phyloP scores from a whole-genome alignment of 2,797 vertebrate genomes.

The Mustela erminea region DNA sequence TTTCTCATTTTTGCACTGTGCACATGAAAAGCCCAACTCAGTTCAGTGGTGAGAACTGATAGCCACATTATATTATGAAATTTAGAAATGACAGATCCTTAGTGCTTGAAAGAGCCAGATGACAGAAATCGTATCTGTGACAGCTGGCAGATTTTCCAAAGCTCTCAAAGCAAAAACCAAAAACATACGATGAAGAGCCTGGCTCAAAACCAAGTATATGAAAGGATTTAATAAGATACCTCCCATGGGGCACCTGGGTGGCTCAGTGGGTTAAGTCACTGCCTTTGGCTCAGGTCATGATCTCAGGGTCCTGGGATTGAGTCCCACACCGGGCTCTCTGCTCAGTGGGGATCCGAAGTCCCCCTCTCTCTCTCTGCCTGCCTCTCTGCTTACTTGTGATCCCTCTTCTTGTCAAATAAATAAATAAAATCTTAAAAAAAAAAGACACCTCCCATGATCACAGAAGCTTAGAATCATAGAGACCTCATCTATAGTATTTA shows the following conservation, averaged over 20 bases:
- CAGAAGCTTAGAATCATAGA: background rate
- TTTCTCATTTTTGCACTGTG: slow-evolving; percentile 54
- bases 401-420: too few relatives aligned
- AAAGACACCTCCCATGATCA: background rate
- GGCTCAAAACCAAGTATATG: slow-evolving; percentile 53
- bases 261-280: too few relatives aligned
- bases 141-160: slow-evolving; percentile 61
- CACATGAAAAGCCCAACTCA: slow-evolving; percentile 65
- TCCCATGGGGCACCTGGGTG: background rate
- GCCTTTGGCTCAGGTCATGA: too few relatives aligned
- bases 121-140: slow-evolving; percentile 62
- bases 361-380: too few relatives aligned
- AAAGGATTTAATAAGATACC: slow-evolving; percentile 28
- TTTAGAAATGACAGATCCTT: slow-evolving; percentile 68
- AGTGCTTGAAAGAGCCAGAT: slow-evolving; percentile 65
- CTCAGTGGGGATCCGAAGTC: too few relatives aligned
- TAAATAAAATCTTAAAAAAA: too few relatives aligned
- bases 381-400: too few relatives aligned
- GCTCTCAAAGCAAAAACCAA: slow-evolving; percentile 53
- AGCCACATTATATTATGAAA: slow-evolving; percentile 63
- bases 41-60: slow-evolving; percentile 57
- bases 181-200: slow-evolving; percentile 54
- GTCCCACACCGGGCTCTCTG: too few relatives aligned
- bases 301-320: too few relatives aligned
- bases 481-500: background rate